Evolutionary conservation across 2,888 invertebrate genomes (phyloP).

Genomic region (Ichneumoninae sp.): DNA sequence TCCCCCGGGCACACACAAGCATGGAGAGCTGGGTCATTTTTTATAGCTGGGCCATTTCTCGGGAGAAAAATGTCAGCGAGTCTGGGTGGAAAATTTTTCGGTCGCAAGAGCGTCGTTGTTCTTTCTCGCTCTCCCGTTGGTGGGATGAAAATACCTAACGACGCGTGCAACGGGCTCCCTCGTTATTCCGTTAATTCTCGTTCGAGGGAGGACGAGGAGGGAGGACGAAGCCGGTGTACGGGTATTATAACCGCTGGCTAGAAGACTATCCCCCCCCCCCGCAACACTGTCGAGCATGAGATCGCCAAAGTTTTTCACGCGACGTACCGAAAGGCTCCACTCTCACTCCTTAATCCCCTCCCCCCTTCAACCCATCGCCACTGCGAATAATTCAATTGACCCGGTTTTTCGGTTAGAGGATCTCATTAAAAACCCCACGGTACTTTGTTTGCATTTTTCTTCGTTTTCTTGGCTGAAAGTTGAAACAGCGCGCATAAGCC

Average conservation of each 20-base stretch:
- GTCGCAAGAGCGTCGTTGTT: conserved; percentile 36
- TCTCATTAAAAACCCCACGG: conserved; percentile 71
- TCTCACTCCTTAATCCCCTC: not conserved
- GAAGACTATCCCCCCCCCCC: not conserved
- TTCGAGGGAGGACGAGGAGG: conserved; percentile 7
- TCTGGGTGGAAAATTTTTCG: conserved; percentile 27
- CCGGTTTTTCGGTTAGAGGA: conserved; percentile 66
- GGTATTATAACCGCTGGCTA: conserved; percentile 1
- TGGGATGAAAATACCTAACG: conserved; percentile 41
- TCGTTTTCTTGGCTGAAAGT: conserved; percentile 64
- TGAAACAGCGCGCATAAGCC: conserved; percentile 44
- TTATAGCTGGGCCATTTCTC: conserved; percentile 22
- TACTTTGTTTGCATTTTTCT: conserved; percentile 5
- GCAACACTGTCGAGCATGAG: conserved; percentile 1
- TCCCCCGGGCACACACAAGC: not conserved
- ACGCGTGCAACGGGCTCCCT: conserved; percentile 38
- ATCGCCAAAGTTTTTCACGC: conserved; percentile 43
- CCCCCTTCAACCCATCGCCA: not conserved
- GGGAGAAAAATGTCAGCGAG: conserved; percentile 37
- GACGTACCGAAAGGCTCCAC: conserved; percentile 31
- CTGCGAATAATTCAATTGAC: conserved; percentile 72
- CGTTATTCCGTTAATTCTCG: conserved; percentile 50
- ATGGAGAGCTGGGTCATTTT: conserved; percentile 4
- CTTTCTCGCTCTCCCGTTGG: conserved; percentile 6
- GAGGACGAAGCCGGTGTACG: not conserved